Base-by-base conservation (phyloP, 2,888 invertebrate genomes). In the Lordiphosa fenestrarum region DNA sequence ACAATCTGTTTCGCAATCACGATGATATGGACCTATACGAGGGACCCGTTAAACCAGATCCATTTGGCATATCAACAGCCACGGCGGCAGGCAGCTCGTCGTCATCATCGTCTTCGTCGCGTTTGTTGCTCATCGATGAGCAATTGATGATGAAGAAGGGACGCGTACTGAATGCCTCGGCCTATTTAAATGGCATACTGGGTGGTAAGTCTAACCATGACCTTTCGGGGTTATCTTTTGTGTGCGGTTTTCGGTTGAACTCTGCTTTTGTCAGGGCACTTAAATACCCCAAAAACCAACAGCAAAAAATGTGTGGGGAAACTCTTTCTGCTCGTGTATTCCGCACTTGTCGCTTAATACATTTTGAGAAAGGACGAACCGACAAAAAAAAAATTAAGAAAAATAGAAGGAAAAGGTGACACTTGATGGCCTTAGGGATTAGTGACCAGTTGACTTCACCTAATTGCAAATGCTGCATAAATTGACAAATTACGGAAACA, bases 11-110 rank as follows among this genome's bases (percentile, higher is more conserved):
- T 90, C 93, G 94, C 71, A 95, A 96, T 90, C 95, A 96, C 90
- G 95, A 96, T 87, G 96, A 97, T 88, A 94, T 94, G 72, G 94
- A 95, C 66, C 91, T 97, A 21, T 98, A 97, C 90, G 97, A 97
- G 87, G 97, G 97, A 46, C 92, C 94, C 41, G 95, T 97, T 30
- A 92, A 97, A 64, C 94, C 95, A 7, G 96, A 96, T 90, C 95
- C 95, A n/a, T 90, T 95, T 63, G 76, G 80, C 25, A 48, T 81
- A 47, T 63, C 84, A 38, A 50, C 58, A 33, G 60, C 23, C 30
- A 54, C 77, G 4, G 60, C 93, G 37, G 53, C 61, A 19, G 53
- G 50, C 36, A 41, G 66, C 1, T 76, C 87, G 5, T 59, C 73
- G 1, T 67, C 76, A 21, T 77, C 69, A 4, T 57, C 84, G 4